Conservation (phyloP, 2,113 vertebrate genomes). For the Archocentrus centrarchus region DNA sequence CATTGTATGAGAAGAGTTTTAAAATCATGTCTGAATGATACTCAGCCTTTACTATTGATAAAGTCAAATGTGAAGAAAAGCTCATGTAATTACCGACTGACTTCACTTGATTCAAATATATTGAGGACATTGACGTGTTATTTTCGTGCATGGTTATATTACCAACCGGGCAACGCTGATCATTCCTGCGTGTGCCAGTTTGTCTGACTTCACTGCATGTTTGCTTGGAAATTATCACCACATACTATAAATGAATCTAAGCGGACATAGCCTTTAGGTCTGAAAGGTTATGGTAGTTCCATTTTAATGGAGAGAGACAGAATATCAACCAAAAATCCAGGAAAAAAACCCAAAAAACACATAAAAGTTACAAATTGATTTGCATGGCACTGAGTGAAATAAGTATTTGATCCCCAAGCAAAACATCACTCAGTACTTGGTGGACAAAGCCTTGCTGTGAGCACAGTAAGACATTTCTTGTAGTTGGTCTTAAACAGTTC, state of each 20-base stretch:
- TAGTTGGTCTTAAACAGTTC: background rate
- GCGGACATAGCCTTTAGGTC: background rate
- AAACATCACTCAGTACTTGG: no score
- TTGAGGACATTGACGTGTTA: background rate
- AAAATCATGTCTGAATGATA: constrained; percentile 11
- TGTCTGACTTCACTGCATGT: background rate
- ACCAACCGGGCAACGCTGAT: background rate
- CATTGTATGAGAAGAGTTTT: constrained; percentile 39
- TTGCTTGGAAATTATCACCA: background rate
- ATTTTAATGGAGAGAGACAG: no score
- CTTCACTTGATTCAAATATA: background rate
- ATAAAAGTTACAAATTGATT: no score
- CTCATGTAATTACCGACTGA: background rate
- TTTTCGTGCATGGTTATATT: background rate
- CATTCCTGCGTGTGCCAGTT: background rate
- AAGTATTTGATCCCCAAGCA: no score
- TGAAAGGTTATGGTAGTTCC: background rate
- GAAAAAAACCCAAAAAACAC: no score
- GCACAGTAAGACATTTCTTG: no score
- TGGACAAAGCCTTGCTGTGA: no score
- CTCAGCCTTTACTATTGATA: background rate
- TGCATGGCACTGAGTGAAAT: no score
- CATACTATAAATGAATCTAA: fast-evolving
- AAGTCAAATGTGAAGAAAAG: background rate
- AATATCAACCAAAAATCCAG: no score